Evolutionary conservation across 2,113 vertebrate genomes (phyloP), one percentile per base, ranked within the genome.

Genomic region (Heptranchias perlo): DNA sequence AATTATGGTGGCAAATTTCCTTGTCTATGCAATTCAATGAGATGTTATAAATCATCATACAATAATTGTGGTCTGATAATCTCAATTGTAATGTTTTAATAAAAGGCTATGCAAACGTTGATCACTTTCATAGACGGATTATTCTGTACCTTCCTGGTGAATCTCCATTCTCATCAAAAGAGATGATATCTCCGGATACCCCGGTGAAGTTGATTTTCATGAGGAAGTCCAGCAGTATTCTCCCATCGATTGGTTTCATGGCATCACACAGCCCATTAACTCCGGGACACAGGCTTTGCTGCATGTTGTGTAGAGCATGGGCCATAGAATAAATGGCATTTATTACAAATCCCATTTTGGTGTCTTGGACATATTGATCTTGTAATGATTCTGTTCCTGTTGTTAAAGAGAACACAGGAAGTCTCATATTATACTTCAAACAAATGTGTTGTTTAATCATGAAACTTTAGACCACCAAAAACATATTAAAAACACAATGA

Each of bases 241-340:
- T 97, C 6, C 99, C 99, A 96, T 99, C 99, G 58, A 99, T 98
- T 78, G 99, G 99, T 93, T 98, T 98, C 99, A 99, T 99, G 96
- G 99, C 98, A 0, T 99, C 99, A 54, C 99, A 99, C 39, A 99
- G 98, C 10, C 99, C 99, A 13, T 98, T 97, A 0, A 98, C 98
- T 23, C 98, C 99, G 0, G 98, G 99, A 96, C 99, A 99, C 65
- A 99, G 97, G 0, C 97, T 96, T 95, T 96, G 96, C 97, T 99
- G 99, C 99, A 99, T 99, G 97, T 99, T 99, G 97, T 99, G 98
- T 69, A 99, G 98, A 28, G 99, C 99, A 0, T 99, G 98, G 0
- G 99, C 99, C 99, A 99, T 99, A 0, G 99, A 99, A 96, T 99
- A 99, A 96, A 99, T 99, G 0, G 99, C 99, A 2, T 99, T 99